Base-by-base conservation (phyloP, 1,140 invertebrate species). In the Hetaerina americana region DNA sequence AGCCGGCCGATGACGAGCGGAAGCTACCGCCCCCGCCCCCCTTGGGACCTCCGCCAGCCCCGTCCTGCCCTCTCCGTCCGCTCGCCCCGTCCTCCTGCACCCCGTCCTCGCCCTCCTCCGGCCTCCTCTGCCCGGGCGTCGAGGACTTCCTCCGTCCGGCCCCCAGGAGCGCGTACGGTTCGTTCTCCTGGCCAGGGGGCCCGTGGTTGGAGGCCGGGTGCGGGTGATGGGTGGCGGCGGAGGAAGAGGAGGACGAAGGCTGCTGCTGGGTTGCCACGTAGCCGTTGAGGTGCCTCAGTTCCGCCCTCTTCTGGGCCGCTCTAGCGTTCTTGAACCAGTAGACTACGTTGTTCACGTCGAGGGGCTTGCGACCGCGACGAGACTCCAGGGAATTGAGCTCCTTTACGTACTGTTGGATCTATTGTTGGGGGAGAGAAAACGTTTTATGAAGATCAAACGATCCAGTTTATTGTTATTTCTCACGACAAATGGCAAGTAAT, bases 291-390 rank as follows among this genome's bases (percentile, higher is more conserved):
- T 83, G 79, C 75, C 92, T 84, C 71, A 89, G 86, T 81, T 93
- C 92, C 0, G 92, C 91, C 57, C 95, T 84, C 78, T 97, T 96
- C 79, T 95, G 92, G 0, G 96, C 96, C 10, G 96, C 96, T 70
- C 96, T 85, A 0, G 96, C 95, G 79, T 99, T 98, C 81, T 98
- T 99, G 80, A 99, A 98, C 96, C 96, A 98, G 80, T 98, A 98
- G 25, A 98, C 95, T 12, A 99, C 95, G 79, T 99, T 99, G 78
- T 97, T 97, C 0, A 97, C 90, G 81, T 99, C 96, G 26, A 98
- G 83, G 0, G 94, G 95, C 78, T 97, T 97, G 57, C 94, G 84
- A 8, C 95, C 95, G 73, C 93, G 86, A 18, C 96, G 85, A 31
- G 95, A 97, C 76, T 97, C 94, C 67, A 97, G 80, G 49, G 89